Evolutionary conservation across 2,797 vertebrate species (phyloP).

Genomic region (Nyctibius grandis): DNA sequence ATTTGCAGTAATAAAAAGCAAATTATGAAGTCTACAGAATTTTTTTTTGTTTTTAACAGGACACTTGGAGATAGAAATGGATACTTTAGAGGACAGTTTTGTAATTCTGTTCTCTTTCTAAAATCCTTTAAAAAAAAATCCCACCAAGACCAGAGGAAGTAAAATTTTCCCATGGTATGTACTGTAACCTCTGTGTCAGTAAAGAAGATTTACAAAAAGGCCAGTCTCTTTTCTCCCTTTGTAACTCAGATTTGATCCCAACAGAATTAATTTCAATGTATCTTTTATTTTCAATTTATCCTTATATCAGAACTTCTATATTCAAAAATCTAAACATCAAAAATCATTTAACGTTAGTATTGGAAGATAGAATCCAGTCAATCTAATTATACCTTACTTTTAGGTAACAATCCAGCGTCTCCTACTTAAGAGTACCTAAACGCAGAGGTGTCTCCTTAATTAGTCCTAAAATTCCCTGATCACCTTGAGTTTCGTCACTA

Average conservation of each 20-base stretch:
- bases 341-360: neutral
- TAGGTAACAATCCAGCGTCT: neutral
- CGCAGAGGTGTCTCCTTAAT: neutral
- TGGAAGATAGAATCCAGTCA: neutral
- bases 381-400: neutral
- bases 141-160: neutral
- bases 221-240: neutral
- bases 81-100: neutral
- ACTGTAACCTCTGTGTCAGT: neutral
- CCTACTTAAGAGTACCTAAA: neutral
- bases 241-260: neutral
- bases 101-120: neutral
- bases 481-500: neutral
- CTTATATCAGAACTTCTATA: neutral
- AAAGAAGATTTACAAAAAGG: neutral
- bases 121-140: neutral
- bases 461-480: neutral
- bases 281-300: neutral
- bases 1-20: neutral
- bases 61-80: neutral
- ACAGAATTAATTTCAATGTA: neutral
- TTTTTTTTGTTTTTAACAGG: neutral
- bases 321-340: neutral
- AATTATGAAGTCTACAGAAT: neutral
- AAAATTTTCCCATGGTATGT: neutral